Base-by-base conservation (phyloP, 2,888 invertebrate genomes). In the Schizotus pectinicornis region DNA sequence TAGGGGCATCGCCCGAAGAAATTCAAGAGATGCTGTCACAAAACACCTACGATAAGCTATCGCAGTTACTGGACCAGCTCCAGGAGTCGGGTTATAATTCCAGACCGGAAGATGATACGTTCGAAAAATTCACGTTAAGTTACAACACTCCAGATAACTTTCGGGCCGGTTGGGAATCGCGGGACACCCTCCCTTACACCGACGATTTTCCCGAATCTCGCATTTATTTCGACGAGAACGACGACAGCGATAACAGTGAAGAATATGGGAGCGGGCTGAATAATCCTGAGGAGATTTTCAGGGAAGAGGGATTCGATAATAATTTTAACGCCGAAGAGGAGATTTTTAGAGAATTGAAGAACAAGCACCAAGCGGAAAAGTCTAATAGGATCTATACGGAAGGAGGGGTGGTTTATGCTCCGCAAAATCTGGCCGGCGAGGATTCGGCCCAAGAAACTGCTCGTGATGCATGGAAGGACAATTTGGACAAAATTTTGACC, bases 401-500 rank as follows among this genome's bases (percentile, higher is more conserved):
- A 76, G 87, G 87, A 2, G 87, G 87, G 1, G 76, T 85, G 22
- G 82, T 86, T 14, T 82, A 81, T 65, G 78, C 83, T 56, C 82
- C 81, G 1, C 62, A 63, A 60, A 22, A 22, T 22, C 22, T 22
- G 22, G 22, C 22, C 3, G 61, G 60, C 37, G 60, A 65, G 36
- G 67, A 67, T 69, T 64, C 54, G 9, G 39, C 43, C 6, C 22
- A 43, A n/a, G 30, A 56, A 6, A 64, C 68, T 49, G 7, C 52
- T 50, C 13, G 69, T 32, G 62, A 65, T 38, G 65, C 70, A 73
- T 84, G 63, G 56, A 60, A 58, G 49, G 64, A 68, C 9, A 63
- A 85, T 72, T 81, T 87, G 64, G 84, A 84, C 74, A 84, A 85
- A 74, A 81, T 85, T 65, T 77, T 88, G 75, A 81, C 81, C 33